These are phyloP conservation scores for Atta cephalotes DNA, from an alignment of 1,140 invertebrate species.

Conservation along the genomic window DNA sequence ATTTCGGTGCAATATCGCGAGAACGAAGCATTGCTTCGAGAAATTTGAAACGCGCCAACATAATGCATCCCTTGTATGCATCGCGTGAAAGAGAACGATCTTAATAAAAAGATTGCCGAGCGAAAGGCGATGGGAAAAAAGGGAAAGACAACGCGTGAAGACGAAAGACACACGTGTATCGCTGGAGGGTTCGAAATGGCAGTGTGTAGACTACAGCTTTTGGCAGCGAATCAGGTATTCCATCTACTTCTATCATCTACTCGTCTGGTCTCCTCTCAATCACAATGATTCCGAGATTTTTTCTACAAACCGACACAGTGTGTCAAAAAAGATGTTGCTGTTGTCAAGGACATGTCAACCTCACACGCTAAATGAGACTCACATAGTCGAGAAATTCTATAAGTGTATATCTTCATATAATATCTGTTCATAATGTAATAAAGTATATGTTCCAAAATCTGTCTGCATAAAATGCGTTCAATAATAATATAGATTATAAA, in stretches of 20 bases:
- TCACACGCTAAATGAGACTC: not conserved
- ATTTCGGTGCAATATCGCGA: not conserved
- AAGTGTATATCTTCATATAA: not conserved
- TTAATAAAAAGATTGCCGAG: slow-evolving; percentile 38
- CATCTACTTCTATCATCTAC: slow-evolving; percentile 79
- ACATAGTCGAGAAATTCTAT: not conserved
- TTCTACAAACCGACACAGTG: slow-evolving; percentile 69
- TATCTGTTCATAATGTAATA: not conserved
- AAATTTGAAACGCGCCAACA: slow-evolving; percentile 65
- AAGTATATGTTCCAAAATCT: slow-evolving; percentile 5
- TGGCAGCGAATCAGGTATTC: slow-evolving; percentile 82
- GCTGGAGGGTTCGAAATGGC: slow-evolving; percentile 80
- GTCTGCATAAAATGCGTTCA: not conserved
- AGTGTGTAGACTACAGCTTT: slow-evolving; percentile 76
- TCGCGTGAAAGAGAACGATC: slow-evolving; percentile 31
- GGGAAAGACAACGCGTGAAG: slow-evolving; percentile 71
- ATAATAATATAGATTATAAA: slow-evolving; percentile 3
- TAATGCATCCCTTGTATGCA: slow-evolving; percentile 55
- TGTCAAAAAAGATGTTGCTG: slow-evolving; percentile 40
- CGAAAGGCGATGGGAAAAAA: slow-evolving; percentile 7
- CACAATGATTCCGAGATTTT: slow-evolving; percentile 66
- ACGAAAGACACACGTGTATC: slow-evolving; percentile 75
- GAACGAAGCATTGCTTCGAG: slow-evolving; percentile 48
- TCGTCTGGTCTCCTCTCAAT: slow-evolving; percentile 82
- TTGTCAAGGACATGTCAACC: slow-evolving; percentile 24